phyloP scores from a whole-genome alignment of 2,113 vertebrate species.

The Caloenas nicobarica region DNA sequence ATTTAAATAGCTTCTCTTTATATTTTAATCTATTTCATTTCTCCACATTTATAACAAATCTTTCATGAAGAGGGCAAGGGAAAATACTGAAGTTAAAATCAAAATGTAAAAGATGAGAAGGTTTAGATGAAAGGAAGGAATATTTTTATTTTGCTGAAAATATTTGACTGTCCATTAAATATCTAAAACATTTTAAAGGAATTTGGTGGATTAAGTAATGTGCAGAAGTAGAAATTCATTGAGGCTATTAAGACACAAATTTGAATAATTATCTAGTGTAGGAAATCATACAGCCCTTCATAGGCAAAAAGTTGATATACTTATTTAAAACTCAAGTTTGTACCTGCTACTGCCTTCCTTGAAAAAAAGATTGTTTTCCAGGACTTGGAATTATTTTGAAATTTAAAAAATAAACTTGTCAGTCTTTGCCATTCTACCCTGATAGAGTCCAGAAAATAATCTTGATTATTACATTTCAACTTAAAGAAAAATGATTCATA shows the following conservation, averaged over 20 bases:
- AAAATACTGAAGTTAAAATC: background rate
- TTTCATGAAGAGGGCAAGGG: background rate
- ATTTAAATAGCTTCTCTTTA: background rate
- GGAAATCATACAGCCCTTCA: background rate
- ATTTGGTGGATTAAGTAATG: background rate
- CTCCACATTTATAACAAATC: background rate
- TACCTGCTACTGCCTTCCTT: background rate
- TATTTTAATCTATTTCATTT: background rate
- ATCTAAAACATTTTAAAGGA: background rate
- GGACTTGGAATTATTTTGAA: background rate
- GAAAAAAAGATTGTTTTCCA: background rate
- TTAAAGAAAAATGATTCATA: background rate
- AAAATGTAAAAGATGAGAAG: background rate
- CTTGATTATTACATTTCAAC: background rate
- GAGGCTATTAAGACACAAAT: background rate
- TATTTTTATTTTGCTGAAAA: background rate
- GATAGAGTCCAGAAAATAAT: background rate
- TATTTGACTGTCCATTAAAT: background rate
- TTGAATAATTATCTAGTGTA: background rate
- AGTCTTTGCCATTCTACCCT: background rate
- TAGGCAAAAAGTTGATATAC: background rate
- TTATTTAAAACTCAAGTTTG: background rate
- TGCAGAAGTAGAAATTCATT: background rate
- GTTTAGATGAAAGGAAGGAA: background rate
- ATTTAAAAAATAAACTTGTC: background rate